Percentiles rank a stretch among this genome's conserved stretches.
These are phyloP conservation scores for Uromys caudimaculatus DNA, from an alignment of 2,797 vertebrate genomes.

Conservation along the genomic window DNA sequence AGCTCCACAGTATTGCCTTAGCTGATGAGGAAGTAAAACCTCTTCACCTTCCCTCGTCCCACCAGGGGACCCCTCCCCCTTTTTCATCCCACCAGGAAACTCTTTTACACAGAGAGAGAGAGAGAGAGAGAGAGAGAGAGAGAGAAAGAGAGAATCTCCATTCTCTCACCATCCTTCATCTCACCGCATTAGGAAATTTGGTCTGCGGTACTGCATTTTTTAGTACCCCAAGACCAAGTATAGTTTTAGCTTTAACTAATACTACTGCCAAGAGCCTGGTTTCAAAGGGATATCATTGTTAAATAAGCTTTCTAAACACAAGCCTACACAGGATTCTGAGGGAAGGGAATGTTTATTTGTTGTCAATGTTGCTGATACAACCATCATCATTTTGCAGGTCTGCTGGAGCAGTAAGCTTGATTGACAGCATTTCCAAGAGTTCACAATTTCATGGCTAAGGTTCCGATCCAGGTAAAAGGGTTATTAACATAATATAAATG, in stretches of 20 bases:
- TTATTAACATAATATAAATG: conserved; percentile 66
- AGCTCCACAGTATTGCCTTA: not conserved
- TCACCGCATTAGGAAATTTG: not conserved
- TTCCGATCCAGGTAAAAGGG: conserved; percentile 63
- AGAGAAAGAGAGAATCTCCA: not conserved
- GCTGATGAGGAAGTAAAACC: not conserved
- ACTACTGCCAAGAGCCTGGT: not conserved
- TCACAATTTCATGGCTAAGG: conserved; percentile 74
- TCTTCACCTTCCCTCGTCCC: not conserved
- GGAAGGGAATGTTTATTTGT: conserved; percentile 82
- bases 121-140: not conserved
- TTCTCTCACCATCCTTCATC: not conserved
- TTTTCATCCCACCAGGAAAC: not conserved
- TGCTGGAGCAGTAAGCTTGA: conserved; percentile 46
- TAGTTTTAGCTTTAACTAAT: not conserved
- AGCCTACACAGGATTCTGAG: not conserved
- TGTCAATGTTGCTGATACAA: conserved; percentile 63
- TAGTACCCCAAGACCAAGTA: not conserved
- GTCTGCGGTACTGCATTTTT: not conserved
- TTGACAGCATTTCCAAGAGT: conserved; percentile 60
- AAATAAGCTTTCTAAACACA: not conserved
- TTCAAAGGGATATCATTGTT: not conserved
- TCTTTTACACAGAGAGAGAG: not conserved
- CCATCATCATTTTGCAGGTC: conserved; percentile 17
- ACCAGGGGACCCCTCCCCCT: not conserved